Evolutionary conservation across 2,888 invertebrate species (phyloP).

Genomic region (Bugula neritina): DNA sequence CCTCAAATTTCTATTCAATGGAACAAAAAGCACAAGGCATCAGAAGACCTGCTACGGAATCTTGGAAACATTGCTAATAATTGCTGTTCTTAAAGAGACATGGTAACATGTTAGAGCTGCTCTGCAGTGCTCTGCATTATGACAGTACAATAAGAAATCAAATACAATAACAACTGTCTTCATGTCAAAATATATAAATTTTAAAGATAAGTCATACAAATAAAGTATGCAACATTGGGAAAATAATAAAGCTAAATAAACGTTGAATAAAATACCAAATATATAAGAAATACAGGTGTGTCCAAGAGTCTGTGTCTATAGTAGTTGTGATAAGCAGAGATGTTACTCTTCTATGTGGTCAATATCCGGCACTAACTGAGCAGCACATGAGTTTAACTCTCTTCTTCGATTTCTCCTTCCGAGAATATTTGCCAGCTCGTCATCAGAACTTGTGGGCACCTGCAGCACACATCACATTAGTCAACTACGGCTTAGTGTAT

Average conservation of each 20-base stretch:
- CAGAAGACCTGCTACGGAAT: too few relatives aligned
- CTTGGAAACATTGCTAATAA: too few relatives aligned
- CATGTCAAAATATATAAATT: neutral
- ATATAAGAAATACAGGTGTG: too few relatives aligned
- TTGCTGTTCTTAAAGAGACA: too few relatives aligned
- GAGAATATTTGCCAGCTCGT: neutral
- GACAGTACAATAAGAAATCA: too few relatives aligned
- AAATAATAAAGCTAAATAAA: neutral
- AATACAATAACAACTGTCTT: too few relatives aligned
- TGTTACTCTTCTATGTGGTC: slow-evolving; percentile 20
- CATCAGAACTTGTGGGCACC: slow-evolving; percentile 15
- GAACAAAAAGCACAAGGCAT: too few relatives aligned
- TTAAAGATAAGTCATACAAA: neutral
- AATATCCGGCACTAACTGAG: neutral
- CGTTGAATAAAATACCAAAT: neutral
- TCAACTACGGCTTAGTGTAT: too few relatives aligned
- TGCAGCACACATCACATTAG: neutral
- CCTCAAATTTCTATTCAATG: too few relatives aligned
- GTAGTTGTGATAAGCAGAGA: neutral
- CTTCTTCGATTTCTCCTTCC: neutral
- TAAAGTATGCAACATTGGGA: neutral
- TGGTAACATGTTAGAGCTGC: too few relatives aligned
- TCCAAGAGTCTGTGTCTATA: neutral
- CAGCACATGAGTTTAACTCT: neutral
- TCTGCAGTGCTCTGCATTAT: too few relatives aligned